These are phyloP conservation scores for Ibidorhyncha struthersii DNA, from an alignment of 2,113 vertebrate genomes.

Conservation along the genomic window DNA sequence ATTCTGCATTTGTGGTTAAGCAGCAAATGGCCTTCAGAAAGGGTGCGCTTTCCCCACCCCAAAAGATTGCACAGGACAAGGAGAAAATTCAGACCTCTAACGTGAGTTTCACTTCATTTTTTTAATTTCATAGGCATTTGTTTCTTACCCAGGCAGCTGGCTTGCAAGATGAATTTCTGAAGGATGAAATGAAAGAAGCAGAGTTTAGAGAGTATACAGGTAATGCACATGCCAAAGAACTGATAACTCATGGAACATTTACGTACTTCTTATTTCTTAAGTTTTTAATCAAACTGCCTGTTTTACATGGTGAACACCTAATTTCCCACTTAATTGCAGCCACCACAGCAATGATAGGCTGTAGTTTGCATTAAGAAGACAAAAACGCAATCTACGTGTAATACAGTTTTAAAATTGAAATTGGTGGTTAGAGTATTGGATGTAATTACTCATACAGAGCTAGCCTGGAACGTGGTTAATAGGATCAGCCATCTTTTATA, in stretches of 20 bases:
- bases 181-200: background rate
- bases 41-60: background rate
- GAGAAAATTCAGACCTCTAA: background rate
- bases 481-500: background rate
- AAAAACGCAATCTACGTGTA: background rate
- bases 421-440: background rate
- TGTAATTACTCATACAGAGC: background rate
- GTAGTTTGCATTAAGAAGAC: background rate
- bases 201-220: background rate
- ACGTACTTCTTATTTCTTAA: background rate
- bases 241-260: background rate
- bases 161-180: background rate
- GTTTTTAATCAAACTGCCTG: background rate
- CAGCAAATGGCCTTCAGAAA: background rate
- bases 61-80: background rate
- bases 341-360: background rate
- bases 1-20: background rate
- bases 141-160: slow-evolving; percentile 65
- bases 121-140: slow-evolving; percentile 54
- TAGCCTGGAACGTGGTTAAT: background rate
- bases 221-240: background rate
- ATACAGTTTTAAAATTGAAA: background rate
- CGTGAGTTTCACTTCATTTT: background rate
- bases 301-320: background rate
- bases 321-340: background rate